phyloP scores from a whole-genome alignment of 2,888 invertebrate genomes.

The Leptopilina syphax region DNA sequence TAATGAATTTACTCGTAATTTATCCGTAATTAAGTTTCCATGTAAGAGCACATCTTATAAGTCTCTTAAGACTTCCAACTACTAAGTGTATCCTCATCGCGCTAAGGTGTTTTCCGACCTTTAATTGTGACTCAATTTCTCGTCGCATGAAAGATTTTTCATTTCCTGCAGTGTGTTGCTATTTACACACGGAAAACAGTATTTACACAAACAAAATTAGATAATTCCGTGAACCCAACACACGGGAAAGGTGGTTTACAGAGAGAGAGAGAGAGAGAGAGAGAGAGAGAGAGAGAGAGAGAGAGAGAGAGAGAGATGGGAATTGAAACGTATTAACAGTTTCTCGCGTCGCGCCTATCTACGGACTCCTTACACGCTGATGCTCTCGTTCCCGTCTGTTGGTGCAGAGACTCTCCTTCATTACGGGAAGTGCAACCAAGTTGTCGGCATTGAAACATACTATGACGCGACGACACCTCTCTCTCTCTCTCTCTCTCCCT shows the following conservation, averaged over 20 bases:
- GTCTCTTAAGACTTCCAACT: not conserved
- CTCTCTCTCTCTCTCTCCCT: not conserved
- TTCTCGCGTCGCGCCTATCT: constrained; percentile 14
- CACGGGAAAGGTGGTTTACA: too few species aligned
- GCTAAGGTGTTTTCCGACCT: not conserved
- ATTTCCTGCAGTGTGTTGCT: constrained; percentile 21
- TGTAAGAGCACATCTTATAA: too few species aligned
- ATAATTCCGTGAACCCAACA: constrained; percentile 27
- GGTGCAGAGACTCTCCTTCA: constrained; percentile 35
- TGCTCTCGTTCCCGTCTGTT: constrained; percentile 31
- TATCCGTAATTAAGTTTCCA: too few species aligned
- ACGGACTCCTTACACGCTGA: constrained; percentile 23
- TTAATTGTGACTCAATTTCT: constrained; percentile 20
- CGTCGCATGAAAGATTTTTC: constrained; percentile 29
- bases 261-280: not conserved
- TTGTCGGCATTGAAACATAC: constrained; percentile 26
- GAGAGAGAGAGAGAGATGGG: not conserved
- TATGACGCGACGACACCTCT: constrained; percentile 28
- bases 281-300: not conserved
- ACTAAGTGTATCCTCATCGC: not conserved
- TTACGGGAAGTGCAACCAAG: constrained; percentile 27
- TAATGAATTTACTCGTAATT: too few species aligned
- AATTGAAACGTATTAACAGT: constrained; percentile 41
- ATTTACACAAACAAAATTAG: constrained; percentile 34
- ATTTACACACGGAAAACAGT: constrained; percentile 1